Percentiles rank a stretch among this genome's conserved stretches.
Conservation (phyloP, 2,888 invertebrate genomes). For the Apodemia duryi region DNA sequence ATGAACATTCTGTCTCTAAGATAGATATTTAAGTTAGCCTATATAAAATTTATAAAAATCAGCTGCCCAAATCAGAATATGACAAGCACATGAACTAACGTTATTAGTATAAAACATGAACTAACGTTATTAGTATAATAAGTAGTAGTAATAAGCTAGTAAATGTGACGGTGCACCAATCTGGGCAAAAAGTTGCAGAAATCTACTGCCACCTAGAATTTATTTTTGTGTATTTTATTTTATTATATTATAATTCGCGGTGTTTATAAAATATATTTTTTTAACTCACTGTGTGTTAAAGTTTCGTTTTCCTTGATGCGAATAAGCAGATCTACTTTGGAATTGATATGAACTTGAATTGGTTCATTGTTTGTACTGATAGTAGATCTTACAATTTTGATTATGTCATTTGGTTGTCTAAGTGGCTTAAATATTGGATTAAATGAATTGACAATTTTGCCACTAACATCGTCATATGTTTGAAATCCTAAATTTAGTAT, state of each 20-base stretch:
- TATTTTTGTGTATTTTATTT: background rate
- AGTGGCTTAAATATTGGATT: conserved; percentile 6
- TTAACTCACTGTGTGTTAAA: background rate
- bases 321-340: conserved; percentile 43
- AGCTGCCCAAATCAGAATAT: too few species aligned
- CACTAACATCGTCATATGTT: conserved; percentile 43
- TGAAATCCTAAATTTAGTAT: conserved; percentile 48
- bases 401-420: conserved; percentile 21
- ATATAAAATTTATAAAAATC: too few species aligned
- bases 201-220: background rate
- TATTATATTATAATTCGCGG: too few species aligned
- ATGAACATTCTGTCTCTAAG: too few species aligned
- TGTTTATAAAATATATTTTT: background rate
- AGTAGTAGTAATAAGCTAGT: background rate
- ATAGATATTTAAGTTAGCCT: too few species aligned
- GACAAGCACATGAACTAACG: background rate
- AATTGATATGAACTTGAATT: conserved; percentile 48
- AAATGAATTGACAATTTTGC: conserved; percentile 32
- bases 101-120: background rate
- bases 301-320: conserved; percentile 32
- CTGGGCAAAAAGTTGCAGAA: background rate
- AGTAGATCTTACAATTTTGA: conserved; percentile 42
- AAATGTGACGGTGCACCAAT: background rate
- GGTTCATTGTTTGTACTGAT: conserved; percentile 35
- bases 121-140: background rate